A percentile compares a stretch with the other conserved stretches of the same genome.
Evolutionary conservation across 2,797 vertebrate genomes (phyloP).

Genomic region (Girardinus metallicus): DNA sequence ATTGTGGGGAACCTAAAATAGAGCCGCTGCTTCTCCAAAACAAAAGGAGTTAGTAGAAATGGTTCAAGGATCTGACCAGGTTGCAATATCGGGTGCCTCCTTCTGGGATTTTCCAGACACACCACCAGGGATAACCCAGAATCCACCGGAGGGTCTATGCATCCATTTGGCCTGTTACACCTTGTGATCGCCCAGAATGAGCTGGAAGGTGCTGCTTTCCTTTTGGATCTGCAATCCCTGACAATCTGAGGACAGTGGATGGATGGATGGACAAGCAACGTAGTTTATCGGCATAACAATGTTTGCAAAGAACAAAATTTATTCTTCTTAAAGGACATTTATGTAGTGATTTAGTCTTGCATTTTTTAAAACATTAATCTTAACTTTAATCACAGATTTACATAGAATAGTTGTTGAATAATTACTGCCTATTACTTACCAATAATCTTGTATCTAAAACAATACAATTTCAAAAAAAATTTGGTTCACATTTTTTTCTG

Average conservation of each 20-base stretch:
- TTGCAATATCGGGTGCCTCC: not conserved
- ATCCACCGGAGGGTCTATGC: not conserved
- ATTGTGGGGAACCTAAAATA: not conserved
- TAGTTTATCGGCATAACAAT: not conserved
- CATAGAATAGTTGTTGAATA: not conserved
- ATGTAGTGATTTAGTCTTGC: not conserved
- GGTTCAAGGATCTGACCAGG: not conserved
- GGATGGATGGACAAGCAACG: not conserved
- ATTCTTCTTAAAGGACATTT: not conserved
- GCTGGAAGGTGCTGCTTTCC: not conserved
- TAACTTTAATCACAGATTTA: not conserved
- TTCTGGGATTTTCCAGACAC: not conserved
- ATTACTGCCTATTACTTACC: not conserved
- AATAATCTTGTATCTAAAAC: not conserved
- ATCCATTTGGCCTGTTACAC: not conserved
- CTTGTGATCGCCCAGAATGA: not conserved
- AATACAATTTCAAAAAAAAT: not conserved
- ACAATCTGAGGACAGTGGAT: not conserved
- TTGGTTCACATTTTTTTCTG: not conserved
- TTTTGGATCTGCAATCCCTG: not conserved
- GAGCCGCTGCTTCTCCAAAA: not conserved
- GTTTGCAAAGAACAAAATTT: not conserved
- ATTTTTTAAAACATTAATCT: not conserved
- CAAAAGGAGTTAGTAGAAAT: not conserved
- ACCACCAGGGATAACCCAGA: not conserved